A percentile compares a stretch with the other conserved stretches of the same genome.
Evolutionary conservation across 2,797 vertebrate species (phyloP).

Genomic region (Anniella stebbinsi): DNA sequence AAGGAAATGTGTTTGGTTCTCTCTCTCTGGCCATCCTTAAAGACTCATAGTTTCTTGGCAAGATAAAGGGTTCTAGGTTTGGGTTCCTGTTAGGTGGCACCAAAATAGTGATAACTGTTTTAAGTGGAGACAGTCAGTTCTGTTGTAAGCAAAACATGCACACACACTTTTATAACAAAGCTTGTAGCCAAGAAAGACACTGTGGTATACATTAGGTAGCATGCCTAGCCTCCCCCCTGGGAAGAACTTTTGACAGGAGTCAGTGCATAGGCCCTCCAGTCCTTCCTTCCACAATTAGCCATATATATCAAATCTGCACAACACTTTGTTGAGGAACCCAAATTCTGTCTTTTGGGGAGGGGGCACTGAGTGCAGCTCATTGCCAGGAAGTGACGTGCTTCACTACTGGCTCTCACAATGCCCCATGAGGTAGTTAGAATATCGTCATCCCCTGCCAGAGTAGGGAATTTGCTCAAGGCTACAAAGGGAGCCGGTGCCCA

Average conservation of each 20-base stretch:
- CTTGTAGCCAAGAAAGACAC: constrained; percentile 76
- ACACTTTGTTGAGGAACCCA: not conserved
- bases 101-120: constrained; percentile 67
- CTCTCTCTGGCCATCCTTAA: constrained; percentile 27
- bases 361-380: constrained; percentile 58
- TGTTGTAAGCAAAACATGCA: constrained; percentile 74
- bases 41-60: constrained; percentile 65
- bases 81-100: constrained; percentile 60
- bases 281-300: not conserved
- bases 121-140: constrained; percentile 69
- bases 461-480: constrained; percentile 59
- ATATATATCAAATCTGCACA: not conserved
- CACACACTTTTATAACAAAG: constrained; percentile 72
- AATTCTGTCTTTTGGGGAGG: constrained; percentile 19
- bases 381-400: constrained; percentile 29
- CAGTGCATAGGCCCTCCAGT: not conserved
- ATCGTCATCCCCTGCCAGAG: constrained; percentile 63
- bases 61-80: constrained; percentile 70
- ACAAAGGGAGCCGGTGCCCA: constrained; percentile 65
- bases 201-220: constrained; percentile 70
- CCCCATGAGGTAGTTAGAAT: constrained; percentile 75
- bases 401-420: constrained; percentile 60
- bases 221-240: constrained; percentile 15
- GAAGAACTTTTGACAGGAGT: constrained; percentile 1
- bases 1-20: constrained; percentile 66